Evolutionary conservation across 2,888 invertebrate species (phyloP).

Genomic region (Torymus texanus): DNA sequence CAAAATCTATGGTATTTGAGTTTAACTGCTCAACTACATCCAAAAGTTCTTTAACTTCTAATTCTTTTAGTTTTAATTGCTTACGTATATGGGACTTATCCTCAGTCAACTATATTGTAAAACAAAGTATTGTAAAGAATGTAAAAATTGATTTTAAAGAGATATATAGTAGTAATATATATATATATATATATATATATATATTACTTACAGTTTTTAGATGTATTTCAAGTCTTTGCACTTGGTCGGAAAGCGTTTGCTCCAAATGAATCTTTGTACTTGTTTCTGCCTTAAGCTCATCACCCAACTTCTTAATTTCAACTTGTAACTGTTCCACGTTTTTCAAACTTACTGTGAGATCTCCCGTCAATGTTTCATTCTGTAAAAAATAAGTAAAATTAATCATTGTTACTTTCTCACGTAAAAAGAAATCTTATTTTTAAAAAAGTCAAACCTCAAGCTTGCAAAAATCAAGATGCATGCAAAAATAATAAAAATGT

Average conservation of each 20-base stretch:
- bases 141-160: conserved; percentile 1
- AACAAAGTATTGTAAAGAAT: conserved; percentile 9
- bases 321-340: conserved; percentile 73
- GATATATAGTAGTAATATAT: no score
- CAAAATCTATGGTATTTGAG: conserved; percentile 69
- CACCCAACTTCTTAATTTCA: conserved; percentile 65
- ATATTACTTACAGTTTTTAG: conserved; percentile 77
- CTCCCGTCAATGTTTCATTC: conserved; percentile 74
- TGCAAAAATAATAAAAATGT: conserved; percentile 57
- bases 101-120: conserved; percentile 35
- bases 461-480: conserved; percentile 68
- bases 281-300: conserved; percentile 72
- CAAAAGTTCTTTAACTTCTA: conserved; percentile 68
- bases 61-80: conserved; percentile 68
- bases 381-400: conserved; percentile 58
- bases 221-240: conserved; percentile 78
- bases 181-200: conserved; percentile 6
- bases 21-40: conserved; percentile 68
- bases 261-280: conserved; percentile 77
- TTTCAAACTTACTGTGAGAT: conserved; percentile 72
- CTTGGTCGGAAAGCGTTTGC: conserved; percentile 76
- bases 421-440: conserved; percentile 2
- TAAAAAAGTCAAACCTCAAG: conserved; percentile 64
- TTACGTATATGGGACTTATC: conserved; percentile 55
- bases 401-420: no score